Percentiles rank a stretch among this genome's conserved stretches.
Conservation (phyloP, 2,113 vertebrate genomes). For the Gulo gulo region DNA sequence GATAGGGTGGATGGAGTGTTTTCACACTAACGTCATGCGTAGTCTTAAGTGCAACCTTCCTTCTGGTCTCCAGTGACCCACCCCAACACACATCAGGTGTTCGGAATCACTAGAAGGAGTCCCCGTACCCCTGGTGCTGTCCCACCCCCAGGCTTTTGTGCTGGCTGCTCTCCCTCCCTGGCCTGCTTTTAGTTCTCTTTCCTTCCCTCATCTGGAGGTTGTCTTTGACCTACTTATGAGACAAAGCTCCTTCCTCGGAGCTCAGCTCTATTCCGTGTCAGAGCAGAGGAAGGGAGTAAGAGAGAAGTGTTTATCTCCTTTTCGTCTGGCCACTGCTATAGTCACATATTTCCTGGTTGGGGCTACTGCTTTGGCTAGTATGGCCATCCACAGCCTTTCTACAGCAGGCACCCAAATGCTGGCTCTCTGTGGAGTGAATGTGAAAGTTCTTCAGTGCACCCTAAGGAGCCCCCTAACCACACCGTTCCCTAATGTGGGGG, state of each 20-base stretch:
- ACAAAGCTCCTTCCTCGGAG: neutral
- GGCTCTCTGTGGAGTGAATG: neutral
- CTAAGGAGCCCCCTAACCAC: neutral
- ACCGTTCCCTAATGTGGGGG: neutral
- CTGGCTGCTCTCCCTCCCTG: neutral
- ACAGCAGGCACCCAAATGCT: neutral
- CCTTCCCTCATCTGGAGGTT: neutral
- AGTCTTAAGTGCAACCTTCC: neutral
- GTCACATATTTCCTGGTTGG: neutral
- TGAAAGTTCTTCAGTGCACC: neutral
- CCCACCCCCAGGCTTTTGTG: neutral
- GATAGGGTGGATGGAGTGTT: neutral
- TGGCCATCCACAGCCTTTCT: neutral
- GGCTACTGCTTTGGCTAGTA: neutral
- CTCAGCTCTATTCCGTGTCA: neutral
- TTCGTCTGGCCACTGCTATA: neutral
- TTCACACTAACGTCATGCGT: neutral
- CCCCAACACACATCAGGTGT: neutral
- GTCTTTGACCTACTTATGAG: neutral
- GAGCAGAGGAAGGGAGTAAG: neutral
- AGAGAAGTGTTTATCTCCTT: neutral
- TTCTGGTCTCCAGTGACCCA: neutral
- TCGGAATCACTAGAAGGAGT: neutral
- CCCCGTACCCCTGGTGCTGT: neutral
- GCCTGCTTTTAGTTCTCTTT: neutral